These are phyloP conservation scores for Dicyrtoma fusca DNA, from an alignment of 2,888 invertebrate species.

Conservation along the genomic window DNA sequence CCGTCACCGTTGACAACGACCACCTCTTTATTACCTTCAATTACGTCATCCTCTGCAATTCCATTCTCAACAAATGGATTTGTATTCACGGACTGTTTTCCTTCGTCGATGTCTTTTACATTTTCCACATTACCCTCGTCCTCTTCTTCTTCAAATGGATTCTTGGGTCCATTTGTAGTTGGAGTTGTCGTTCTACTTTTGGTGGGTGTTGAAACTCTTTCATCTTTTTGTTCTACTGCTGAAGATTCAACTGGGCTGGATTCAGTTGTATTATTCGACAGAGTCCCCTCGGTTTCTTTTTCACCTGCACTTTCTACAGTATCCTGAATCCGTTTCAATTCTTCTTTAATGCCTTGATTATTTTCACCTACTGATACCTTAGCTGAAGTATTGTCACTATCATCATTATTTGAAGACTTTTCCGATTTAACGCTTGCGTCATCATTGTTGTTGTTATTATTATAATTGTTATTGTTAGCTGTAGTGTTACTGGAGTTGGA, in stretches of 20 bases:
- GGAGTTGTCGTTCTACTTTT: slow-evolving; percentile 1
- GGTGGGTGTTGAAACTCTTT: background rate
- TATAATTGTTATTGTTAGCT: too few species aligned
- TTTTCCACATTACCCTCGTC: background rate
- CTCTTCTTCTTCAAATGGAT: slow-evolving; percentile 16
- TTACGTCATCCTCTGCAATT: slow-evolving; percentile 11
- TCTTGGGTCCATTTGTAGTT: background rate
- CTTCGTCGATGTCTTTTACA: background rate
- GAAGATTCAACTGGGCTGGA: background rate
- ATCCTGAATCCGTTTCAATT: background rate
- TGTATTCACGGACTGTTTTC: background rate
- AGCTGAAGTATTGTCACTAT: background rate
- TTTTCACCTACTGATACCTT: slow-evolving; percentile 3
- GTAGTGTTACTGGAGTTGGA: too few species aligned
- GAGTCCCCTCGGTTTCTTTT: background rate
- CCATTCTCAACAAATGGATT: slow-evolving; percentile 9
- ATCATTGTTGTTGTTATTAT: background rate
- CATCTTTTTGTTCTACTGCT: background rate
- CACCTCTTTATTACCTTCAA: background rate
- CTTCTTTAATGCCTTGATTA: slow-evolving; percentile 6
- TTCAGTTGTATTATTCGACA: background rate
- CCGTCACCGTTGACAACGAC: slow-evolving; percentile 7
- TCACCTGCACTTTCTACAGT: slow-evolving; percentile 13
- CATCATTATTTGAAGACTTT: slow-evolving; percentile 9
- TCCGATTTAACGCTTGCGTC: background rate